phyloP scores from a whole-genome alignment of 1,140 invertebrate species.

The Manduca sexta region DNA sequence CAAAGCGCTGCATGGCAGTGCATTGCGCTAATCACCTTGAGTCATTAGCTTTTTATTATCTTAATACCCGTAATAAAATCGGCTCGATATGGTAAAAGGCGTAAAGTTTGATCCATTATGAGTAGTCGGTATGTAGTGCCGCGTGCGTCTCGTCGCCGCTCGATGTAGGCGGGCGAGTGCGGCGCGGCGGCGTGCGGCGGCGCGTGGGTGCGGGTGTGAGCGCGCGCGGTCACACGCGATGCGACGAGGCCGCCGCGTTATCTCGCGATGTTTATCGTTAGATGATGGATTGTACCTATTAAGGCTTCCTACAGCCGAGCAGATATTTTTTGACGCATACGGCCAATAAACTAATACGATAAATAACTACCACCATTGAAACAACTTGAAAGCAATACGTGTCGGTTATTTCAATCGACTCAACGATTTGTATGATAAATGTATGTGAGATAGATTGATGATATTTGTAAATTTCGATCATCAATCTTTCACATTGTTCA shows the following conservation, averaged over 20 bases:
- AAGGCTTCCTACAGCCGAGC: slow-evolving; percentile 27
- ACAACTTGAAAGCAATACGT: too few relatives aligned
- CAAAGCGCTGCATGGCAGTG: too few relatives aligned
- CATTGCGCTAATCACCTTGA: too few relatives aligned
- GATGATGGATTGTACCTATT: slow-evolving; percentile 47
- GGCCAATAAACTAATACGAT: neutral
- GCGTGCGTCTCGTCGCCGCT: too few relatives aligned
- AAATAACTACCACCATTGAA: too few relatives aligned
- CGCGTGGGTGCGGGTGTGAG: slow-evolving; percentile 17
- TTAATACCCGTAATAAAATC: too few relatives aligned
- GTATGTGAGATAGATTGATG: neutral
- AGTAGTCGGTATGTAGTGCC: too few relatives aligned
- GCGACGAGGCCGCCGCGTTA: slow-evolving; percentile 21
- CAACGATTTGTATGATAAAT: neutral
- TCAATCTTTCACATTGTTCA: too few relatives aligned
- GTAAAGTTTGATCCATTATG: too few relatives aligned
- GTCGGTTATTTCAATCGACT: neutral
- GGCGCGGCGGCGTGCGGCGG: neutral
- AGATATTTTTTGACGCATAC: neutral
- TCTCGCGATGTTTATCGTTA: slow-evolving; percentile 51
- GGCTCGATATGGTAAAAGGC: neutral
- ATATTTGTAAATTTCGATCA: too few relatives aligned
- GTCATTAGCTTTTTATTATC: too few relatives aligned
- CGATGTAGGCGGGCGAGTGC: too few relatives aligned
- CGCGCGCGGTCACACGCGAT: slow-evolving; percentile 29